Evolutionary conservation across 2,888 invertebrate species (phyloP).

Genomic region (Perizoma flavofasciatum): DNA sequence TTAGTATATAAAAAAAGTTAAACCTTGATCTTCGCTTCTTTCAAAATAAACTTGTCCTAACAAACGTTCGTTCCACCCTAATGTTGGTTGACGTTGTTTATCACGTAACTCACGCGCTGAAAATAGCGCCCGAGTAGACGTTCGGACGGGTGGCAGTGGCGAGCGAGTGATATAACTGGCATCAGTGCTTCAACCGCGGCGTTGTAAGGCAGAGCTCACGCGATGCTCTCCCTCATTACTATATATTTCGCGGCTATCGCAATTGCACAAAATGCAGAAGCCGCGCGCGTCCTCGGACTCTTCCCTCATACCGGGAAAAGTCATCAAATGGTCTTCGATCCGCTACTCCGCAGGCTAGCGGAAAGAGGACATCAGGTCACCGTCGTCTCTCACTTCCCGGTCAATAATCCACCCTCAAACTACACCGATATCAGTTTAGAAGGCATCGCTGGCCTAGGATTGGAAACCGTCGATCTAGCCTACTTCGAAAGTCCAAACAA

Average conservation of each 20-base stretch:
- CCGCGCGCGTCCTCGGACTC: constrained; percentile 82
- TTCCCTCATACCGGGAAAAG: constrained; percentile 85
- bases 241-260: constrained; percentile 48
- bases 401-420: constrained; percentile 70
- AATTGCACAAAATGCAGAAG: constrained; percentile 49
- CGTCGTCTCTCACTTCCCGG: constrained; percentile 84
- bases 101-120: constrained; percentile 32
- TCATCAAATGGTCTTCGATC: constrained; percentile 85
- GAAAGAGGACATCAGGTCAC: constrained; percentile 85
- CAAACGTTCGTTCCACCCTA: constrained; percentile 18
- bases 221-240: constrained; percentile 56
- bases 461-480: constrained; percentile 63
- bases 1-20: neutral
- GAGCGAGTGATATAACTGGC: constrained; percentile 20
- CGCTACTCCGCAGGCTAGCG: constrained; percentile 80
- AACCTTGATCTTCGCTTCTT: constrained; percentile 16
- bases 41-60: constrained; percentile 17
- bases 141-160: constrained; percentile 25
- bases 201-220: constrained; percentile 43
- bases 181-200: constrained; percentile 44
- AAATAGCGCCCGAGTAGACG: constrained; percentile 42
- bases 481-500: constrained; percentile 53
- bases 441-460: constrained; percentile 61
- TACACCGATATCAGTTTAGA: constrained; percentile 73
- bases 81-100: constrained; percentile 25